Conservation (phyloP, 1,140 invertebrate species). For the Apis cerana region DNA sequence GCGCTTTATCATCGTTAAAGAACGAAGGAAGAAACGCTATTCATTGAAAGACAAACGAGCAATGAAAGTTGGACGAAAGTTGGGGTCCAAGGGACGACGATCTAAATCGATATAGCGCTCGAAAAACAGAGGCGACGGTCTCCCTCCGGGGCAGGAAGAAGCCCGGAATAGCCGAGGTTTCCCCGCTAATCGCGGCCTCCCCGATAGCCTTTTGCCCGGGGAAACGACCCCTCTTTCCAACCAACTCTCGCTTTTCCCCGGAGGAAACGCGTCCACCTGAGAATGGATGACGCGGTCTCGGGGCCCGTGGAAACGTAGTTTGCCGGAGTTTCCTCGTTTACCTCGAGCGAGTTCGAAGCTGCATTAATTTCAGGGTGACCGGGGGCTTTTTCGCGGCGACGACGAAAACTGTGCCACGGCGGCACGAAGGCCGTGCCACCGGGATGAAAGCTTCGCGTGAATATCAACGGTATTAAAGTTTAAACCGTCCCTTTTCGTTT, state of each 20-base stretch:
- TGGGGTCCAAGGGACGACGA: neutral
- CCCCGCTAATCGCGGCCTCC: slow-evolving; percentile 30
- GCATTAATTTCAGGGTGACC: slow-evolving; percentile 72
- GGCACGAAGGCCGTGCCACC: neutral
- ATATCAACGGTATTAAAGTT: slow-evolving; percentile 38
- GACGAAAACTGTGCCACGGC: slow-evolving; percentile 5
- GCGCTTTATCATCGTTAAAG: neutral
- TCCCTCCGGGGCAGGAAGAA: slow-evolving; percentile 1
- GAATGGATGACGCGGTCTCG: slow-evolving; percentile 70
- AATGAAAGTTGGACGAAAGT: neutral
- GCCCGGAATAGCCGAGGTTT: slow-evolving; percentile 33
- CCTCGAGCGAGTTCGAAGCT: slow-evolving; percentile 61
- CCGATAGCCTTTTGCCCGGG: neutral
- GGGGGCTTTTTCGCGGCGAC: slow-evolving; percentile 16
- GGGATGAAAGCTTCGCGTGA: slow-evolving; percentile 11
- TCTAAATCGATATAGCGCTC: neutral
- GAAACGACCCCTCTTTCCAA: neutral
- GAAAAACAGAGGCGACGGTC: slow-evolving; percentile 1
- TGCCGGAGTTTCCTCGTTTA: slow-evolving; percentile 67
- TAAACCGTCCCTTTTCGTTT: slow-evolving; percentile 10
- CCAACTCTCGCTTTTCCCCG: slow-evolving; percentile 34
- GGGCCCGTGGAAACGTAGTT: slow-evolving; percentile 40
- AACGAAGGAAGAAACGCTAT: neutral
- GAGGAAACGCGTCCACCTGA: slow-evolving; percentile 59
- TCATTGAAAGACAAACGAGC: neutral